Evolutionary conservation across 1,140 invertebrate species (phyloP).

Genomic region (Euglossa dilemma): DNA sequence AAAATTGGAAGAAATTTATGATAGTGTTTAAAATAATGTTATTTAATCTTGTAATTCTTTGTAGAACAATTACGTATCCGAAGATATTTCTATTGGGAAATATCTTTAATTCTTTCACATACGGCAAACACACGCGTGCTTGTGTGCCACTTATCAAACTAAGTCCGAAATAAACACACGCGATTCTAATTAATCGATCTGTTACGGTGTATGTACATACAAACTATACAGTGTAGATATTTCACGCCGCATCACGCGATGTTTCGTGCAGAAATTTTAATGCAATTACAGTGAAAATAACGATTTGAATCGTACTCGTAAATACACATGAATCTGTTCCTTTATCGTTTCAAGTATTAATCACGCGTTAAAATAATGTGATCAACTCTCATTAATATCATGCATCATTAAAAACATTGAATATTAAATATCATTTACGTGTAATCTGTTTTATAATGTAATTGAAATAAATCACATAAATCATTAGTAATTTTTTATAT

Average conservation of each 20-base stretch:
- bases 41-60: too few species aligned
- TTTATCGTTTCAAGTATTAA: neutral
- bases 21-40: too few species aligned
- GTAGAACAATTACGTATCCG: neutral
- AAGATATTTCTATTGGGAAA: neutral
- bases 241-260: constrained; percentile 7
- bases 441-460: neutral
- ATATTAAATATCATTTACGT: too few species aligned
- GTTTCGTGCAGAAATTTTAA: constrained; percentile 4
- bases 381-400: neutral
- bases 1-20: too few species aligned
- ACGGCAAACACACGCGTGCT: neutral
- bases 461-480: neutral
- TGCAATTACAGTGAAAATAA: neutral
- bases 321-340: neutral
- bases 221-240: neutral
- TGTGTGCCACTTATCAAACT: neutral
- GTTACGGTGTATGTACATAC: neutral
- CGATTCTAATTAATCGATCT: constrained; percentile 33
- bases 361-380: neutral
- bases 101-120: neutral
- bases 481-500: too few species aligned
- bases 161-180: neutral
- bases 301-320: neutral
- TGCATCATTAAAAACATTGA: neutral